Evolutionary conservation across 2,797 vertebrate genomes (phyloP), one percentile per base, ranked within the genome.

Genomic region (Selene dorsalis): DNA sequence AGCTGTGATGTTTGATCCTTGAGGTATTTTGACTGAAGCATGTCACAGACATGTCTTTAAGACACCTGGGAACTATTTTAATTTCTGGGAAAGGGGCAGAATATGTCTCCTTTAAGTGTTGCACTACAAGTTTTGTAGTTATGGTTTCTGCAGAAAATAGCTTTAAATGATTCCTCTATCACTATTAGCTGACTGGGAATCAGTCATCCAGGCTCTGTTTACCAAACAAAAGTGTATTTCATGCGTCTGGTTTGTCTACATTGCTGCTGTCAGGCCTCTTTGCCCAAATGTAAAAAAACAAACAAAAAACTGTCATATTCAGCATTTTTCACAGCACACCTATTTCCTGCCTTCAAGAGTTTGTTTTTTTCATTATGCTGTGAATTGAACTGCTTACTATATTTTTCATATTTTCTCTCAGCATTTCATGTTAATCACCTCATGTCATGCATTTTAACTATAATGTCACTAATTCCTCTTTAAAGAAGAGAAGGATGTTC

Each of bases 301-400:
- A n/a, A n/a, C n/a, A n/a, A n/a, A n/a, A n/a, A n/a, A n/a, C n/a
- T n/a, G n/a, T n/a, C n/a, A 55, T 52, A 22, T 7, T 30, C 17
- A 45, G 22, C 32, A 32, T 20, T 20, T 68, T 50, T 13, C 13
- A 56, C 62, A 61, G 20, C 13, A 7, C 10, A 9, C 10, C 20
- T 2, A 41, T 57, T 48, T 69, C 20, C 35, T 64, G 10, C 58
- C 48, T 30, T 30, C n/a, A 43, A 41, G 26, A 0, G 22, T 48
- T 61, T 7, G 47, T 32, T 71, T 57, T 43, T 65, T 69, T 66
- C 16, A 18, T 57, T 57, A 22, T 53, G n/a, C 24, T 12, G 4
- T 4, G 41, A 60, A 22, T 8, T 30, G 26, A 56, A 56, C 9
- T 9, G 17, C 53, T 30, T 13, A 24, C 47, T 4, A 24, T 52